phyloP scores from a whole-genome alignment of 2,888 invertebrate species.

The Tetanocera ferruginea region DNA sequence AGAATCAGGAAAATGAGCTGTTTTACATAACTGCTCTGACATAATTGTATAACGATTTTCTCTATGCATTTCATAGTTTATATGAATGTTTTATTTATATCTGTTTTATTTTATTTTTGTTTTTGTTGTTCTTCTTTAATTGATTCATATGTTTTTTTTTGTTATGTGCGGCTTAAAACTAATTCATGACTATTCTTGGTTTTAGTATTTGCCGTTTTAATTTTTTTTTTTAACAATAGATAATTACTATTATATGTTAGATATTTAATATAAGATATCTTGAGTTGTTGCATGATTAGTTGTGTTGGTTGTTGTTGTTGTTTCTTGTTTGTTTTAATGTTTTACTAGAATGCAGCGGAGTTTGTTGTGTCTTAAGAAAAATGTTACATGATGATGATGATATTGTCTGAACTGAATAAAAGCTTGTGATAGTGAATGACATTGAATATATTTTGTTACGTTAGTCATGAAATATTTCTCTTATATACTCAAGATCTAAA shows the following conservation, averaged over 20 bases:
- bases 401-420: too few species aligned
- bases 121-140: neutral
- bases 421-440: neutral
- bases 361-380: neutral
- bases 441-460: neutral
- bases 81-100: neutral
- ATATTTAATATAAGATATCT: neutral
- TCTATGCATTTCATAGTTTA: neutral
- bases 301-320: conserved; percentile 1
- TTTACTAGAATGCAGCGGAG: neutral
- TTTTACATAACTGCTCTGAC: neutral
- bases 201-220: neutral
- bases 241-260: neutral
- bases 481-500: neutral
- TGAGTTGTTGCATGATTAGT: neutral
- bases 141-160: neutral
- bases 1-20: neutral
- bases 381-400: neutral
- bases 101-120: neutral
- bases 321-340: neutral
- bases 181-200: conserved; percentile 27
- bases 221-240: neutral
- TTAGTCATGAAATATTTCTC: neutral
- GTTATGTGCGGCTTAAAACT: conserved; percentile 25
- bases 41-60: too few species aligned